Conservation (phyloP, 2,888 invertebrate genomes). For the Malthinus flaveolus region DNA sequence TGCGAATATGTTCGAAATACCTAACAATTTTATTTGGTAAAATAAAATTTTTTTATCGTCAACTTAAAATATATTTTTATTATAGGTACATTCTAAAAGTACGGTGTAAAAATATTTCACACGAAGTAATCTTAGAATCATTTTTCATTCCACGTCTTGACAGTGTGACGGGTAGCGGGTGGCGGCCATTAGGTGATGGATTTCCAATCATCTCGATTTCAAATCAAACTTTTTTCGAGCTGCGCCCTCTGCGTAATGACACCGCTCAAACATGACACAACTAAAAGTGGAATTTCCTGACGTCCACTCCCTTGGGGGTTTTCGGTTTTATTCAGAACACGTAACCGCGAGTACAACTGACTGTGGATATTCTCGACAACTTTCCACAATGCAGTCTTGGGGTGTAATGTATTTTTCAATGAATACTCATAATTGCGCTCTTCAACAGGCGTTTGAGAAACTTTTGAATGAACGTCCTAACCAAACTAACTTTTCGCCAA, state of each 20-base stretch:
- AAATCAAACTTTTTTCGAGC: slow-evolving; percentile 45
- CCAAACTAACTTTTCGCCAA: slow-evolving; percentile 25
- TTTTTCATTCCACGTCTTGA: slow-evolving; percentile 47
- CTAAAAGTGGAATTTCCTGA: slow-evolving; percentile 38
- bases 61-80: slow-evolving; percentile 12
- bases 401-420: slow-evolving; percentile 33
- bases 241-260: slow-evolving; percentile 41
- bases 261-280: slow-evolving; percentile 39
- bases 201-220: slow-evolving; percentile 50
- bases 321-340: slow-evolving; percentile 40
- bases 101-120: slow-evolving; percentile 20
- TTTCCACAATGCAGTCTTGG: slow-evolving; percentile 32
- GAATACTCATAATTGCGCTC: slow-evolving; percentile 43
- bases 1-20: too few species aligned
- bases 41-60: slow-evolving; percentile 1
- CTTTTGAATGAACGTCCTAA: slow-evolving; percentile 19
- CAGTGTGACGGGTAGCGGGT: slow-evolving; percentile 36
- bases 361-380: slow-evolving; percentile 34
- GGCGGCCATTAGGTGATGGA: slow-evolving; percentile 48
- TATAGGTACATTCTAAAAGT: slow-evolving; percentile 18
- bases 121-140: slow-evolving; percentile 37
- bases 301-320: slow-evolving; percentile 37
- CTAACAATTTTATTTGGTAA: not conserved
- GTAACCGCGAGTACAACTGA: slow-evolving; percentile 42
- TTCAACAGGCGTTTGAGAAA: slow-evolving; percentile 32